Percentiles rank a stretch among this genome's conserved stretches.
These are phyloP conservation scores for Mus caroli DNA, from an alignment of 2,797 vertebrate species.

Conservation along the genomic window DNA sequence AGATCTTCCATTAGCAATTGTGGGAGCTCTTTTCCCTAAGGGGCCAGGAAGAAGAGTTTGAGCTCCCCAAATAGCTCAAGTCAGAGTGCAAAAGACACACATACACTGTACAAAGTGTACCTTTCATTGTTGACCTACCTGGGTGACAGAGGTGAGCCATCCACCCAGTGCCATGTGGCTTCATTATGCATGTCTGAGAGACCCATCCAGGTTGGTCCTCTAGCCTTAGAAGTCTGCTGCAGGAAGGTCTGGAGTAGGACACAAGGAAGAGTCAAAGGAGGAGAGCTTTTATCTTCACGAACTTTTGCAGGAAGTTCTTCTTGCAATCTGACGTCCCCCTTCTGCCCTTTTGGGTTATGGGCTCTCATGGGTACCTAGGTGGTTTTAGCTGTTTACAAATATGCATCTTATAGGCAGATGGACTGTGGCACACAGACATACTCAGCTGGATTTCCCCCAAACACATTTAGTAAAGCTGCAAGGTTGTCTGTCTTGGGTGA, in stretches of 20 bases:
- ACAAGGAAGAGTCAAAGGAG: background rate
- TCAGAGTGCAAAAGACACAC: background rate
- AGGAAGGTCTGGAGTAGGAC: background rate
- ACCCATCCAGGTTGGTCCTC: background rate
- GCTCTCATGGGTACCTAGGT: background rate
- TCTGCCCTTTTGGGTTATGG: background rate
- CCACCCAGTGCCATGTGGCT: background rate
- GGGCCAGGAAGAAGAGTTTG: background rate
- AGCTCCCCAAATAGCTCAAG: background rate
- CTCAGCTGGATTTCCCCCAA: background rate
- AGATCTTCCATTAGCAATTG: background rate
- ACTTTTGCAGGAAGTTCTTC: background rate
- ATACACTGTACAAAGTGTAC: fast-evolving
- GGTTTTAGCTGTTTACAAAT: background rate
- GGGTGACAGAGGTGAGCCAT: background rate
- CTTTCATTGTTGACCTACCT: background rate
- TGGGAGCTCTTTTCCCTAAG: background rate
- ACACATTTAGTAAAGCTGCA: background rate
- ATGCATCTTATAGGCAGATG: background rate
- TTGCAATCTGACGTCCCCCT: background rate
- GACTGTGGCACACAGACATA: background rate
- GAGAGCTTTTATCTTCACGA: background rate
- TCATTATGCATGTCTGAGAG: background rate
- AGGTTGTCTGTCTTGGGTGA: background rate
- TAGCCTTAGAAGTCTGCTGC: background rate